phyloP scores from a whole-genome alignment of 2,797 vertebrate genomes.

The Chaenodraco wilsoni region DNA sequence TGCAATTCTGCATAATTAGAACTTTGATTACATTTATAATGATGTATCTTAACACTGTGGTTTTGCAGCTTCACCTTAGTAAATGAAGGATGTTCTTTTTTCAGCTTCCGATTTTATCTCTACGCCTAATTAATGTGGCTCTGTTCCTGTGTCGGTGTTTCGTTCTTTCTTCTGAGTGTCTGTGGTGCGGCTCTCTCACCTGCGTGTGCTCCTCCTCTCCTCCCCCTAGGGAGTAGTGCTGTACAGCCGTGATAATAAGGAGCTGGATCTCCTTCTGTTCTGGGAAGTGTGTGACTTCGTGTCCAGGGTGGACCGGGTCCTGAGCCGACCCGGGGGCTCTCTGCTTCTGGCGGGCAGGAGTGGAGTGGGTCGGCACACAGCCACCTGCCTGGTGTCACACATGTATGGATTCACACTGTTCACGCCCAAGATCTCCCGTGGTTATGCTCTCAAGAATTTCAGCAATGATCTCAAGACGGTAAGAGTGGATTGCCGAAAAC shows the following conservation, averaged over 20 bases:
- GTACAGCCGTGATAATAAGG: constrained; percentile 93
- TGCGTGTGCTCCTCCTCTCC: constrained; percentile 13
- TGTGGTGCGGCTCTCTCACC: constrained; percentile 20
- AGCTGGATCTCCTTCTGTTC: constrained; percentile 92
- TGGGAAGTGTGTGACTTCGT: constrained; percentile 93
- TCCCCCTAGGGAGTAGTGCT: constrained; percentile 88
- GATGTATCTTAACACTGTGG: background rate
- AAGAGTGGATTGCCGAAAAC: constrained; percentile 56
- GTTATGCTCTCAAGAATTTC: constrained; percentile 93
- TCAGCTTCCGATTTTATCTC: background rate
- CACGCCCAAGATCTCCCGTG: constrained; percentile 92
- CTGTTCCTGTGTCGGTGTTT: constrained; percentile 4
- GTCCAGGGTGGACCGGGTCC: constrained; percentile 91
- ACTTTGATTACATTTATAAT: background rate
- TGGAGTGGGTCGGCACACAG: constrained; percentile 93
- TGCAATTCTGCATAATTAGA: background rate
- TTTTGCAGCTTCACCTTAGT: background rate
- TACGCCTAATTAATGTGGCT: constrained; percentile 1
- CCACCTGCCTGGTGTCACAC: constrained; percentile 91
- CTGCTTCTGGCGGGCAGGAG: constrained; percentile 93
- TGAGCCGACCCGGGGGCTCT: constrained; percentile 93
- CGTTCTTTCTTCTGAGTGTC: background rate
- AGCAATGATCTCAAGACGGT: constrained; percentile 93
- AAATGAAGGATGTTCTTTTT: background rate
- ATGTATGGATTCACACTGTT: constrained; percentile 92